phyloP scores from a whole-genome alignment of 2,888 invertebrate genomes.

The Hirtodrosophila histrioides region DNA sequence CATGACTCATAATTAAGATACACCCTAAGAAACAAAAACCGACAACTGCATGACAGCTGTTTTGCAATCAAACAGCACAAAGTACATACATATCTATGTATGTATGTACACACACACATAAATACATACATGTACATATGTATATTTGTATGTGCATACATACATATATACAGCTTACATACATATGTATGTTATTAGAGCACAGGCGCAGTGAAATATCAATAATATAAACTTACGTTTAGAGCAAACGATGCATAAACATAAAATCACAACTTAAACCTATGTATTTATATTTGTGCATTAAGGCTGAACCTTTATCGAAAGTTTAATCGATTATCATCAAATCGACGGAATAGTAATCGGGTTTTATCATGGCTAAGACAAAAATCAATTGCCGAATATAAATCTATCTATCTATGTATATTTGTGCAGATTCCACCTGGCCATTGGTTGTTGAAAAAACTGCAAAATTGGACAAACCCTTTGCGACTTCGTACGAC shows the following conservation, averaged over 20 bases:
- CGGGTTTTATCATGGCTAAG: slow-evolving; percentile 18
- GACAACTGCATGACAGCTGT: slow-evolving; percentile 58
- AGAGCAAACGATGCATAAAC: slow-evolving; percentile 37
- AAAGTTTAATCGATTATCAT: slow-evolving; percentile 44
- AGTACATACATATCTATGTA: slow-evolving; percentile 37
- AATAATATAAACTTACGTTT: slow-evolving; percentile 51
- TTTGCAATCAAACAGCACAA: slow-evolving; percentile 57
- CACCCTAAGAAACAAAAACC: slow-evolving; percentile 57
- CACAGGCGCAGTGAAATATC: slow-evolving; percentile 62
- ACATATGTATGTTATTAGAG: slow-evolving; percentile 42
- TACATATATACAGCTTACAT: slow-evolving; percentile 10
- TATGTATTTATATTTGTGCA: slow-evolving; percentile 22
- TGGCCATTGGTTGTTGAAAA: slow-evolving; percentile 60
- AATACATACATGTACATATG: slow-evolving; percentile 9
- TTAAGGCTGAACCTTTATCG: slow-evolving; percentile 12
- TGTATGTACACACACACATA: slow-evolving; percentile 21
- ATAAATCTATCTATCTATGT: slow-evolving; percentile 19
- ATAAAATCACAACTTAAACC: slow-evolving; percentile 19
- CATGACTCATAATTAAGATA: slow-evolving; percentile 72
- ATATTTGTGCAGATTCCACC: slow-evolving; percentile 56
- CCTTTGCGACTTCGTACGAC: slow-evolving; percentile 82
- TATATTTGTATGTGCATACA: too few species aligned
- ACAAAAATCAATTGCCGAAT: slow-evolving; percentile 36
- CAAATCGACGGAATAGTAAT: slow-evolving; percentile 13
- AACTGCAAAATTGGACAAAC: slow-evolving; percentile 82